Evolutionary conservation across 2,797 vertebrate species (phyloP).

Genomic region (Pipistrellus kuhlii): DNA sequence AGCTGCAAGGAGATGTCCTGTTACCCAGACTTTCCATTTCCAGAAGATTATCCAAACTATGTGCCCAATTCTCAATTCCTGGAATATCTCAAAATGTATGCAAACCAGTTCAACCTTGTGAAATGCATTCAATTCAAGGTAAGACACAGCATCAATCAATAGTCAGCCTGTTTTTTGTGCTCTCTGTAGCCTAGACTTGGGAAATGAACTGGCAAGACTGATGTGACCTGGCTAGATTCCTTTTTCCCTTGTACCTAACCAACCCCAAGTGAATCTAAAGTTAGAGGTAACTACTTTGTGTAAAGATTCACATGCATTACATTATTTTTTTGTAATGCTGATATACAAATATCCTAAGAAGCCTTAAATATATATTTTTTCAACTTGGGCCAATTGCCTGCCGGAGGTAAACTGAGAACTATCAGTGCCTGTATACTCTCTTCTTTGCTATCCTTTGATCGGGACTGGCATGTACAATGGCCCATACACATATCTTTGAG

Average conservation of each 20-base stretch:
- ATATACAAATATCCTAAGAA: not conserved
- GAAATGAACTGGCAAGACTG: not conserved
- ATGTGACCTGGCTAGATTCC: not conserved
- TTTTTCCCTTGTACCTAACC: not conserved
- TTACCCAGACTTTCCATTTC: conserved; percentile 93
- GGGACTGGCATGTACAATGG: not conserved
- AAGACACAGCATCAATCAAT: conserved; percentile 60
- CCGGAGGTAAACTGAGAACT: no score
- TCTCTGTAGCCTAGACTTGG: not conserved
- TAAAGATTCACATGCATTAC: not conserved
- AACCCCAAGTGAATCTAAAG: not conserved
- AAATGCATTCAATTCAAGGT: conserved; percentile 91
- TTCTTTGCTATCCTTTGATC: not conserved
- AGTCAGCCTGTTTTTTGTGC: not conserved
- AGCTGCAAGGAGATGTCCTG: conserved; percentile 95
- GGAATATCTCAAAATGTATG: conserved; percentile 92
- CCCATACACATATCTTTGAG: not conserved
- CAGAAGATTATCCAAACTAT: conserved; percentile 92
- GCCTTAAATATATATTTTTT: not conserved
- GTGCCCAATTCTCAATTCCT: conserved; percentile 92
- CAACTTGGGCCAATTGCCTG: not conserved
- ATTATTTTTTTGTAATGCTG: not conserved
- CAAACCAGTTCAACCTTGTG: conserved; percentile 89
- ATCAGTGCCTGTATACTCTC: not conserved
- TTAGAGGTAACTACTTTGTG: not conserved